A percentile compares a stretch with the other conserved stretches of the same genome.
These are phyloP conservation scores for Argentina silus DNA, from an alignment of 2,797 vertebrate genomes.

Conservation along the genomic window DNA sequence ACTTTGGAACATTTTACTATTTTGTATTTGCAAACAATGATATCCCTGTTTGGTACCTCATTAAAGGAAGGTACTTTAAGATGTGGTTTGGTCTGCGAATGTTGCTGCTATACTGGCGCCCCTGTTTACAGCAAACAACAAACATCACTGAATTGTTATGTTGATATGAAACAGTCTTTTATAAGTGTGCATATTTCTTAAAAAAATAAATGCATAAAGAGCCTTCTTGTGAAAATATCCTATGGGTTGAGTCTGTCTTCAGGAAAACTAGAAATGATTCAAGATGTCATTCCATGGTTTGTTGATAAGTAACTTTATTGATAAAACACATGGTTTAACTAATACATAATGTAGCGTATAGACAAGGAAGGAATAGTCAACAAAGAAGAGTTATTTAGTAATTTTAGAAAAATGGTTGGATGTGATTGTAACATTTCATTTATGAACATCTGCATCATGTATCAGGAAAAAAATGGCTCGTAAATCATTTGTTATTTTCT, in stretches of 20 bases:
- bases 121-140: slow-evolving; percentile 54
- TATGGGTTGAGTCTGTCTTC: too few relatives aligned
- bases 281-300: not conserved
- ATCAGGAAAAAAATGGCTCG: too few relatives aligned
- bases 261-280: too few relatives aligned
- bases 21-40: slow-evolving; percentile 54
- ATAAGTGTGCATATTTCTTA: slow-evolving; percentile 37
- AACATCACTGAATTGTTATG: slow-evolving; percentile 46
- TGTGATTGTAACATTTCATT: too few relatives aligned
- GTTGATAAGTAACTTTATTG: not conserved
- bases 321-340: not conserved
- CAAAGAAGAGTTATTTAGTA: too few relatives aligned
- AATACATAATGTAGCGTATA: not conserved
- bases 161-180: slow-evolving; percentile 41
- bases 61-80: slow-evolving; percentile 69
- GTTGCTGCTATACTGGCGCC: slow-evolving; percentile 59
- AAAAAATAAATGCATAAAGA: not conserved
- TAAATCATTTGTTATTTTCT: too few relatives aligned
- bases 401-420: too few relatives aligned
- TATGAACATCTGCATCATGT: too few relatives aligned
- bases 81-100: slow-evolving; percentile 51
- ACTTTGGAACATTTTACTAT: slow-evolving; percentile 43
- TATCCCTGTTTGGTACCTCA: slow-evolving; percentile 62
- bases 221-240: too few relatives aligned
- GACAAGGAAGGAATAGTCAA: too few relatives aligned